These are phyloP conservation scores for Anoncus sp. DNA, from an alignment of 2,888 invertebrate genomes.

Conservation along the genomic window DNA sequence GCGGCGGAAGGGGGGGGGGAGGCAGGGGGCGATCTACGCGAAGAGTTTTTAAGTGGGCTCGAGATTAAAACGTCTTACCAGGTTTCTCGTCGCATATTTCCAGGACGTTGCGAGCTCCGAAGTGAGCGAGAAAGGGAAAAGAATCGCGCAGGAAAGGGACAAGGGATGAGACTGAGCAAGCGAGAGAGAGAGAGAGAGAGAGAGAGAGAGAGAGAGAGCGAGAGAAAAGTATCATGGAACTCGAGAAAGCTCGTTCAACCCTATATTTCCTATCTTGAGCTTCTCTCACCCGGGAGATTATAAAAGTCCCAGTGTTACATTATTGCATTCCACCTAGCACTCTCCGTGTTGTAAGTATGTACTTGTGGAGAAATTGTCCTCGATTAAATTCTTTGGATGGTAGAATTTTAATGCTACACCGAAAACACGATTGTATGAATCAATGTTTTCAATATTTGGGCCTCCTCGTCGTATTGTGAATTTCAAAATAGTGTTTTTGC, in stretches of 20 bases:
- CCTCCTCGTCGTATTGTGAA: no score
- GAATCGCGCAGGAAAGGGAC: constrained; percentile 44
- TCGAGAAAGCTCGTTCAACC: constrained; percentile 57
- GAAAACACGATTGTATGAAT: no score
- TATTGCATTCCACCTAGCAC: constrained; percentile 62
- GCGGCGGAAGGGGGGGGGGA: no score
- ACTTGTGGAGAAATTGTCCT: constrained; percentile 49
- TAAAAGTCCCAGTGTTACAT: constrained; percentile 63
- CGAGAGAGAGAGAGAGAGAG: constrained; percentile 23
- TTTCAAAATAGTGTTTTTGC: no score
- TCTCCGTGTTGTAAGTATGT: constrained; percentile 51
- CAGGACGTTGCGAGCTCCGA: constrained; percentile 65
- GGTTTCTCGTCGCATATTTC: constrained; percentile 73
- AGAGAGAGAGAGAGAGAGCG: constrained; percentile 22
- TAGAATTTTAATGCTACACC: no score
- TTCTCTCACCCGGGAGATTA: constrained; percentile 59
- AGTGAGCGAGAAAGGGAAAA: constrained; percentile 31
- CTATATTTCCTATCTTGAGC: constrained; percentile 43
- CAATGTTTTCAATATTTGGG: no score
- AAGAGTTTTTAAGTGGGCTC: constrained; percentile 80
- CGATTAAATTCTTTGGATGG: constrained; percentile 49
- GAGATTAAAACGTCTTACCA: constrained; percentile 80
- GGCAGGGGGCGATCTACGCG: constrained; percentile 80
- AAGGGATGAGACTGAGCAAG: constrained; percentile 40
- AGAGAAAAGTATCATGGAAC: constrained; percentile 39